Evolutionary conservation across 2,888 invertebrate genomes (phyloP).

Genomic region (Cheilosia pagana): DNA sequence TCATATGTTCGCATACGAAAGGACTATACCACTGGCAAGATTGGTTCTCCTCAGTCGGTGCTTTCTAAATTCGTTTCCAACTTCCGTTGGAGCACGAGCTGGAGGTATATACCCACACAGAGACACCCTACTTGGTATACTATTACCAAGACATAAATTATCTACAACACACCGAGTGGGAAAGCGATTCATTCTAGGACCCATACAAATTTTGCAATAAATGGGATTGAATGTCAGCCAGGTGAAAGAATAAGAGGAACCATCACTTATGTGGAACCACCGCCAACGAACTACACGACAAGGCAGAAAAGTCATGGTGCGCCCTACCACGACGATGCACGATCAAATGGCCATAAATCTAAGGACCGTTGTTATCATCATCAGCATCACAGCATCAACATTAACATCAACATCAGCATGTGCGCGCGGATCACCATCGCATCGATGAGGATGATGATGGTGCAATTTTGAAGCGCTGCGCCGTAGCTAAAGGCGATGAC

Average conservation of each 20-base stretch:
- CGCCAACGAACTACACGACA: slow-evolving; percentile 52
- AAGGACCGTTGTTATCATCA: slow-evolving; percentile 72
- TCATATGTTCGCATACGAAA: no score
- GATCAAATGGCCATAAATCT: slow-evolving; percentile 72
- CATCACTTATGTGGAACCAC: slow-evolving; percentile 60
- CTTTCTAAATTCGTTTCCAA: not conserved
- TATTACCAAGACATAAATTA: slow-evolving; percentile 8
- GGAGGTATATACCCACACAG: not conserved
- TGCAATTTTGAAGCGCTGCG: slow-evolving; percentile 65
- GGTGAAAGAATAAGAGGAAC: slow-evolving; percentile 54
- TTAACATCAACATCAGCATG: slow-evolving; percentile 18
- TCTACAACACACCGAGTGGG: not conserved
- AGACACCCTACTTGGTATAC: not conserved
- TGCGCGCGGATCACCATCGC: slow-evolving; percentile 31
- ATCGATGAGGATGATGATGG: slow-evolving; percentile 50
- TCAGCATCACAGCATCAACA: slow-evolving; percentile 54
- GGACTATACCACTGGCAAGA: no score
- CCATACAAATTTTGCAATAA: slow-evolving; percentile 26
- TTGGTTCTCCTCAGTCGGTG: no score
- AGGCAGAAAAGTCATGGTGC: slow-evolving; percentile 46
- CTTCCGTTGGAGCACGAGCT: not conserved
- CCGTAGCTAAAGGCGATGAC: slow-evolving; percentile 72
- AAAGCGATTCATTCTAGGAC: slow-evolving; percentile 18
- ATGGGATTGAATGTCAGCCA: slow-evolving; percentile 43
- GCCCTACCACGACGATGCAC: slow-evolving; percentile 73